A percentile compares a stretch with the other conserved stretches of the same genome.
Conservation (phyloP, 2,113 vertebrate genomes). For the Lethenteron camtschaticum region DNA sequence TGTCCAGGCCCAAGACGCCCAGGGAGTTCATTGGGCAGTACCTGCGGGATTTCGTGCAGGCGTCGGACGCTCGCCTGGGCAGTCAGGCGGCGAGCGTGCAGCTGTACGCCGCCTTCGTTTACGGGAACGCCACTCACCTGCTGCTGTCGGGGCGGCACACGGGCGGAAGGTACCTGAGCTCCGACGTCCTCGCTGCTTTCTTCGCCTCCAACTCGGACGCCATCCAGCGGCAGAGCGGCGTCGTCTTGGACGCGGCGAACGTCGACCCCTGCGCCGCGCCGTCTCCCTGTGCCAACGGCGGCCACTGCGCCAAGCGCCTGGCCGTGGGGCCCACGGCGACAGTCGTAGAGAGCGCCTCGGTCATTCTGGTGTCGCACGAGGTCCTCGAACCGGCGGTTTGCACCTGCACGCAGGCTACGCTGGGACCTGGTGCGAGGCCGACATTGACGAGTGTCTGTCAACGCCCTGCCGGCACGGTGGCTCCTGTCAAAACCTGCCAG, state of each 20-base stretch:
- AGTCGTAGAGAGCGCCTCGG: slow-evolving; percentile 48
- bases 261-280: slow-evolving; percentile 56
- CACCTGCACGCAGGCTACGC: slow-evolving; percentile 61
- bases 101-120: slow-evolving; percentile 52
- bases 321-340: slow-evolving; percentile 32
- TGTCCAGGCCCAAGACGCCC: slow-evolving; percentile 22
- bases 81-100: slow-evolving; percentile 63
- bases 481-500: slow-evolving; percentile 76
- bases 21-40: too few species aligned
- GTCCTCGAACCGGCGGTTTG: slow-evolving; percentile 59
- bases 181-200: slow-evolving; percentile 74
- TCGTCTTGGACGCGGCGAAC: slow-evolving; percentile 62
- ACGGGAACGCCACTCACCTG: slow-evolving; percentile 58
- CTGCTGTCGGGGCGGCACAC: slow-evolving; percentile 52
- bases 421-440: slow-evolving; percentile 46
- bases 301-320: slow-evolving; percentile 52
- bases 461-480: slow-evolving; percentile 77
- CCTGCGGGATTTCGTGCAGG: too few species aligned
- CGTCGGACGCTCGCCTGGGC: slow-evolving; percentile 42
- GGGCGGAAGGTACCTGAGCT: slow-evolving; percentile 56
- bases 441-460: slow-evolving; percentile 69
- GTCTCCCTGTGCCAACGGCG: slow-evolving; percentile 68
- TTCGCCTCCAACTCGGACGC: slow-evolving; percentile 83
- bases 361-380: slow-evolving; percentile 53
- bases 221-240: slow-evolving; percentile 60